Base-by-base conservation (phyloP, 2,797 vertebrate species). In the Labroides dimidiatus region DNA sequence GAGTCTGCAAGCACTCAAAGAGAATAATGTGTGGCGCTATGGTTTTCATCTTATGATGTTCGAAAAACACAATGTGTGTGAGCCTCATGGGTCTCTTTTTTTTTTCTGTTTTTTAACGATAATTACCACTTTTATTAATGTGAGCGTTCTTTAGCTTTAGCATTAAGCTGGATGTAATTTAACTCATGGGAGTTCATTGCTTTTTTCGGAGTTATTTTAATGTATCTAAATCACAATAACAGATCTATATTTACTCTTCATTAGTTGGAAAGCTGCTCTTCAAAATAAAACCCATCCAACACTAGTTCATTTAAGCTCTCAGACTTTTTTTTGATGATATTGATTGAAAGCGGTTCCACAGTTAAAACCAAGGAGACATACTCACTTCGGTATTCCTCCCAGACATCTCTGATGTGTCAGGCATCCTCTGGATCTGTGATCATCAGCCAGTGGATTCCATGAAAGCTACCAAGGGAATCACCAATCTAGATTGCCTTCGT, bases 401-500 rank as follows among this genome's bases (percentile, higher is more conserved):
- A 57, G 77, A 84, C 75, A 60, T 61, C 65, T 67, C 68, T 77
- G 74, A 86, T 89, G 78, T 84, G 74, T 65, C 69, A 50, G 76
- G 69, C 72, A 67, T 78, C 60, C 56, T 70, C 66, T 53, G 71
- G 84, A 84, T 86, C 77, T 78, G 41, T 71, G 75, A 88, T 82
- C 75, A 78, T 68, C 65, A 81, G 78, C 71, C 78, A 66, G 75
- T 66, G 56, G 75, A 83, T 92, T 87, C 91, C 88, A 87, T 87
- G 84, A 85, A 87, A 90, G 86, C 84, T 81, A 84, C 78, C 80
- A 21, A 47, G 83, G 85, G 89, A 90, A 85, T 86, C 62, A n/a
- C 73, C 80, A 80, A 80, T 81, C 79, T 88, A 88, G 84, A 91
- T 91, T 87, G 87, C 84, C 74, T 91, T 90, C 81, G 83, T 82